Evolutionary conservation across 1,140 invertebrate genomes (phyloP), one percentile per base, ranked within the genome.

Genomic region (Whitmania pigra): DNA sequence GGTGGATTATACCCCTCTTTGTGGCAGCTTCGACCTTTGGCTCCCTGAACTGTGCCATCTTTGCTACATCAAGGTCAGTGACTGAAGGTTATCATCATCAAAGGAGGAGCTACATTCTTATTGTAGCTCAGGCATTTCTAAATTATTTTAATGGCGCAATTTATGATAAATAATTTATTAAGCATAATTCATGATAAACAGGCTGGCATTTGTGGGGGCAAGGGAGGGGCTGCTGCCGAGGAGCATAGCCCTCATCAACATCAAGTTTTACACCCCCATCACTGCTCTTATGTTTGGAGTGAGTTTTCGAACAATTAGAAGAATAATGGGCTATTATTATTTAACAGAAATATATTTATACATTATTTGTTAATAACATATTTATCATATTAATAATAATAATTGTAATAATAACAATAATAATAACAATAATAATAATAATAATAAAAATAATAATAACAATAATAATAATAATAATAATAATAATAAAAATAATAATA

Each of bases 1-100:
- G 94, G 0, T 96, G 93, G 88, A 89, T 89, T 18, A 97, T 99
- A 80, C 95, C 96, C 0, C 85, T 98, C 22, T 97, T 98, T 84
- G 96, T 99, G 0, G 95, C 96, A 0, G 87, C 96, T 73, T 98
- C 94, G 0, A 97, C 94, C 0, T 97, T 99, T 81, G 96, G 96
- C 18, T 94, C 93, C 71, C 92, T 98, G 0, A 99, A 99, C 82
- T 95, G 96, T 74, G 93, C 97, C 74, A 86, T 99, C 20, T 87
- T 99, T 66, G 98, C 95, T 36, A 96, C 94, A 25, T 97, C 95
- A 2, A 80, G 81, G 81, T 81, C 57, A 20, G 57, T 63, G 1
- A 20, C 9, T 63, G 9, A 20, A 20, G 20, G 57, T n/a, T 63
- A 20, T 22, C 11, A 25, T 63, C 9, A 18, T 17, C 18, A 20